Percentiles rank a stretch among this genome's conserved stretches.
phyloP scores from a whole-genome alignment of 2,797 vertebrate genomes.

The Sorex maritimensis region DNA sequence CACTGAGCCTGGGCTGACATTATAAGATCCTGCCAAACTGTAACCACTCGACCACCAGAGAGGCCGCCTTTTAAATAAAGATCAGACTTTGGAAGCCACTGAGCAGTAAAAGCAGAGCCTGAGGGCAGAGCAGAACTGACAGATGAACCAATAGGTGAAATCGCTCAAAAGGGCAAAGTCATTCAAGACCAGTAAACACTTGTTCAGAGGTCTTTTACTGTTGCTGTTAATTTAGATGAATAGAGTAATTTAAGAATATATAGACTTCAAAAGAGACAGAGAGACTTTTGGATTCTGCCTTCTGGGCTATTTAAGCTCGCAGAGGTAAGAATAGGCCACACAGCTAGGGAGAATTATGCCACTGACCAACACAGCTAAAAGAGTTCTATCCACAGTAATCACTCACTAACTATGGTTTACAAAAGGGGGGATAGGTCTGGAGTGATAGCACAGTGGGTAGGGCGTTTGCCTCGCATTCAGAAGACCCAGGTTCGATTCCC shows the following conservation, averaged over 20 bases:
- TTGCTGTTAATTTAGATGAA: conserved; percentile 26
- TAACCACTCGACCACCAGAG: neutral
- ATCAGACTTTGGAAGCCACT: neutral
- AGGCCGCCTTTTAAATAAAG: conserved; percentile 8
- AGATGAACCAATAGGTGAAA: conserved; percentile 13
- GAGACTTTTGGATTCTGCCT: neutral
- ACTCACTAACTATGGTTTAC: neutral
- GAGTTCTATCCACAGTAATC: neutral
- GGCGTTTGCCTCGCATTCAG: too few species aligned
- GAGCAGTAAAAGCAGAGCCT: neutral
- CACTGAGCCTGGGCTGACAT: neutral
- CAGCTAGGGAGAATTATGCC: neutral
- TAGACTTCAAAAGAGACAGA: neutral
- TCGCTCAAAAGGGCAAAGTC: neutral
- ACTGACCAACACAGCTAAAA: neutral
- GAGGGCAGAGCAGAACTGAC: neutral
- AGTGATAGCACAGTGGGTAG: too few species aligned
- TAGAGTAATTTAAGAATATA: neutral
- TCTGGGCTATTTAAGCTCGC: conserved; percentile 20
- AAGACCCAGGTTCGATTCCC: too few species aligned
- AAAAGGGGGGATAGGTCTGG: neutral
- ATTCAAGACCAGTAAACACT: conserved; percentile 34
- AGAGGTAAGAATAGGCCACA: neutral
- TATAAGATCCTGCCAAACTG: neutral
- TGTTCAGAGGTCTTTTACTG: neutral